Evolutionary conservation across 2,797 vertebrate genomes (phyloP).

Genomic region (Ptychobarbus kaznakovi): DNA sequence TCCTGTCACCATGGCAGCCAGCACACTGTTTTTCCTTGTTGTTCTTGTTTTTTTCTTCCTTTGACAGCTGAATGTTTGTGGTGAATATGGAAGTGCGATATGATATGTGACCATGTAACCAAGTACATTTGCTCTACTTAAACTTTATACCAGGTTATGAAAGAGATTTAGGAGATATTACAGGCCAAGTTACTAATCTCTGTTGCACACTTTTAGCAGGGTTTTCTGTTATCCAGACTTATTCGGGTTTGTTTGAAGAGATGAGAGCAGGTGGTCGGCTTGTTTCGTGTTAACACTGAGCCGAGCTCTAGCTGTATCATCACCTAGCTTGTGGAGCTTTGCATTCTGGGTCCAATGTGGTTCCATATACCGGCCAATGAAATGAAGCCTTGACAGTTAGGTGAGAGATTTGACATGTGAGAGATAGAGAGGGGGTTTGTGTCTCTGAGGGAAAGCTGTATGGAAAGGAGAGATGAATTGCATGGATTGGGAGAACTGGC

Average conservation of each 20-base stretch:
- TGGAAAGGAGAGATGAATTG: neutral
- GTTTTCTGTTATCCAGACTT: neutral
- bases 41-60: slow-evolving; percentile 13
- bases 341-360: slow-evolving; percentile 35
- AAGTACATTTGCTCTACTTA: neutral
- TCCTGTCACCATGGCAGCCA: slow-evolving; percentile 61
- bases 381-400: slow-evolving; percentile 60
- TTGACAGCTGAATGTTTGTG: neutral
- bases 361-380: slow-evolving; percentile 45
- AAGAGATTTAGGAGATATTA: neutral
- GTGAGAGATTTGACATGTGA: slow-evolving; percentile 63
- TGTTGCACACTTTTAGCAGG: neutral
- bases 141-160: neutral
- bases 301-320: neutral
- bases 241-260: slow-evolving; percentile 44
- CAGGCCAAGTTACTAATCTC: neutral
- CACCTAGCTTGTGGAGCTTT: slow-evolving; percentile 4
- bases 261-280: neutral
- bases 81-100: neutral
- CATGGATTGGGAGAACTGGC: slow-evolving; percentile 6
- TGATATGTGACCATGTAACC: slow-evolving; percentile 1
- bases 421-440: neutral
- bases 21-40: slow-evolving; percentile 44
- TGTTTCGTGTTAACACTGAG: slow-evolving; percentile 1
- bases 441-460: neutral